Percentiles rank a stretch among this genome's conserved stretches.
phyloP scores from a whole-genome alignment of 1,140 invertebrate genomes.

The Nephila pilipes region DNA sequence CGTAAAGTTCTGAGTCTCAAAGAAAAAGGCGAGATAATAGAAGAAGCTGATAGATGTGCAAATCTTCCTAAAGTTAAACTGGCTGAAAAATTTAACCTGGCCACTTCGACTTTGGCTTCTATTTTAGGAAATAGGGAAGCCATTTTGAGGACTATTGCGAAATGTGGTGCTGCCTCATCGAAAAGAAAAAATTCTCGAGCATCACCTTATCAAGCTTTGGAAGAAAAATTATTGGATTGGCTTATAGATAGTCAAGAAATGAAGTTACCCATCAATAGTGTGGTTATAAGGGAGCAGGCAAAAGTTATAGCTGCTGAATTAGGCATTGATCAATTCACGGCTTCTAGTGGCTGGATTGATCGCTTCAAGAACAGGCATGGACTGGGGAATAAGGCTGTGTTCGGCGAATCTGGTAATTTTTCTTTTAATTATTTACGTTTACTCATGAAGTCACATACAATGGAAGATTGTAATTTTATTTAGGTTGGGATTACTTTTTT shows the following conservation, averaged over 20 bases:
- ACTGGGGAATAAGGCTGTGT: neutral
- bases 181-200: neutral
- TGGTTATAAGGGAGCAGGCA: constrained; percentile 5
- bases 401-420: neutral
- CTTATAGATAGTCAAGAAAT: neutral
- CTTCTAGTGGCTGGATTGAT: constrained; percentile 18
- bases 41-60: neutral
- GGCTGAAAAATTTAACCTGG: neutral
- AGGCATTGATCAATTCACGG: constrained; percentile 4
- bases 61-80: neutral
- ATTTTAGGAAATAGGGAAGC: neutral
- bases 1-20: too few relatives aligned
- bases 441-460: too few relatives aligned
- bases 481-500: too few relatives aligned
- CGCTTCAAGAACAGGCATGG: constrained; percentile 19
- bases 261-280: neutral
- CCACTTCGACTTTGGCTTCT: neutral
- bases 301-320: neutral
- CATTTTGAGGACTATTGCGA: neutral
- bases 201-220: neutral
- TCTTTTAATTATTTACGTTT: too few relatives aligned
- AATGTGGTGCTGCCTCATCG: neutral
- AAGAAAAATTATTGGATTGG: constrained; percentile 9
- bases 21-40: neutral
- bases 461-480: too few relatives aligned